These are phyloP conservation scores for Pseudorhombus dupliciocellatus DNA, from an alignment of 2,113 vertebrate species.

Conservation along the genomic window DNA sequence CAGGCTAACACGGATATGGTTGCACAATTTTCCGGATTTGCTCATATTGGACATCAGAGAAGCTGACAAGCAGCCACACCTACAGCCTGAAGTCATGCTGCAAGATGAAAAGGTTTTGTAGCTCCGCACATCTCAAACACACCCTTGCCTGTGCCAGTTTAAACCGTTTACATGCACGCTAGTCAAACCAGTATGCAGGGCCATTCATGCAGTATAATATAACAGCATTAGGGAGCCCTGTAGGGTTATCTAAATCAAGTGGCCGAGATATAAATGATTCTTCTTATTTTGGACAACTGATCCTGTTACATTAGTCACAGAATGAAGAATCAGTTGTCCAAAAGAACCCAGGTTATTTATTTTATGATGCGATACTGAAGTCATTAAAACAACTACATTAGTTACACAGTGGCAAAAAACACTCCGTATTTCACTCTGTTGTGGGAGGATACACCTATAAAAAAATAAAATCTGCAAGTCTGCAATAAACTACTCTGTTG, in stretches of 20 bases:
- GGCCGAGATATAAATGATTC: conserved; percentile 31
- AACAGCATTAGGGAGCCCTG: neutral
- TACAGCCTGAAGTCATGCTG: conserved; percentile 16
- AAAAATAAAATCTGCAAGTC: neutral
- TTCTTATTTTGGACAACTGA: conserved; percentile 45
- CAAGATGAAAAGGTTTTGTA: conserved; percentile 5
- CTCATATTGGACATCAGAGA: neutral
- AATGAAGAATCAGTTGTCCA: neutral
- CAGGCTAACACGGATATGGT: neutral
- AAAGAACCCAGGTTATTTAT: neutral
- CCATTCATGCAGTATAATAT: neutral
- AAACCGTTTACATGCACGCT: conserved; percentile 8
- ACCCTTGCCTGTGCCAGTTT: neutral
- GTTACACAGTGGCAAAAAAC: no score
- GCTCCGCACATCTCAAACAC: conserved; percentile 25
- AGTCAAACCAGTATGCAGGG: conserved; percentile 50
- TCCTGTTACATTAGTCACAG: neutral
- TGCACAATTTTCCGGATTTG: conserved; percentile 14
- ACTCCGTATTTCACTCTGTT: neutral
- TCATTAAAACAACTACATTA: no score
- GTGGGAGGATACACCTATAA: neutral
- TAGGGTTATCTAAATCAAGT: conserved; percentile 1
- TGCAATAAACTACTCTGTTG: neutral
- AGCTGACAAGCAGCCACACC: conserved; percentile 23
- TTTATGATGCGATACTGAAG: no score